phyloP scores from a whole-genome alignment of 2,113 vertebrate genomes.

The Pleuronectes platessa region DNA sequence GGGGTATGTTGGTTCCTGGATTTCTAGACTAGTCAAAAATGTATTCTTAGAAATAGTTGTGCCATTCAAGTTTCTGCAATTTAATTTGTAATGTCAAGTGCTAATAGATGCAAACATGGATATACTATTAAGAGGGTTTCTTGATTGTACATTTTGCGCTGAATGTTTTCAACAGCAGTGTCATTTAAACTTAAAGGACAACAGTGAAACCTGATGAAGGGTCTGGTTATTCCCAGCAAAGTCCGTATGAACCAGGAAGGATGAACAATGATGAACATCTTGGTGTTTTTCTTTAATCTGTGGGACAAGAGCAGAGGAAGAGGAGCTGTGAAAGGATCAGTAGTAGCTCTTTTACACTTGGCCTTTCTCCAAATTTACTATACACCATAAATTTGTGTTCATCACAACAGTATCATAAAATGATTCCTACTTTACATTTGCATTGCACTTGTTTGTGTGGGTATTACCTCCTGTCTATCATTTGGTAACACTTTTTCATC shows the following conservation, averaged over 20 bases:
- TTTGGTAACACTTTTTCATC: constrained; percentile 98
- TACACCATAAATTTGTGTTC: too few species aligned
- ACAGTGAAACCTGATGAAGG: constrained; percentile 90
- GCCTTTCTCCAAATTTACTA: too few species aligned
- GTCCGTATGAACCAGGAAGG: constrained; percentile 97
- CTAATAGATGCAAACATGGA: too few species aligned
- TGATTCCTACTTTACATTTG: too few species aligned
- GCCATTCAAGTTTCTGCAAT: too few species aligned
- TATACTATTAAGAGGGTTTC: too few species aligned
- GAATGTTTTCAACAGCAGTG: too few species aligned
- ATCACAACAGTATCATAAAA: too few species aligned
- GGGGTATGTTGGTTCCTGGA: too few species aligned
- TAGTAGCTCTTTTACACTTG: too few species aligned
- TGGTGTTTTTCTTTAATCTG: constrained; percentile 94
- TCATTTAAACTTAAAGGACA: not conserved
- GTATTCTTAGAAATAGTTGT: too few species aligned
- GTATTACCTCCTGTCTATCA: constrained; percentile 93
- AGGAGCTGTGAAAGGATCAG: not conserved
- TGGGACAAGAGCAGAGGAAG: constrained; percentile 25
- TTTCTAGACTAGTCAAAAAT: too few species aligned
- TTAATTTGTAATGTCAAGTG: not conserved
- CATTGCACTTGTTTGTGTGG: not conserved
- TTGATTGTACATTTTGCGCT: not conserved
- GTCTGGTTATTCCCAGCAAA: constrained; percentile 90
- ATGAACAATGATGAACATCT: constrained; percentile 95